Percentiles rank a stretch among this genome's conserved stretches.
These are phyloP conservation scores for Trichogramma dendrolimi DNA, from an alignment of 2,888 invertebrate genomes.

Conservation along the genomic window DNA sequence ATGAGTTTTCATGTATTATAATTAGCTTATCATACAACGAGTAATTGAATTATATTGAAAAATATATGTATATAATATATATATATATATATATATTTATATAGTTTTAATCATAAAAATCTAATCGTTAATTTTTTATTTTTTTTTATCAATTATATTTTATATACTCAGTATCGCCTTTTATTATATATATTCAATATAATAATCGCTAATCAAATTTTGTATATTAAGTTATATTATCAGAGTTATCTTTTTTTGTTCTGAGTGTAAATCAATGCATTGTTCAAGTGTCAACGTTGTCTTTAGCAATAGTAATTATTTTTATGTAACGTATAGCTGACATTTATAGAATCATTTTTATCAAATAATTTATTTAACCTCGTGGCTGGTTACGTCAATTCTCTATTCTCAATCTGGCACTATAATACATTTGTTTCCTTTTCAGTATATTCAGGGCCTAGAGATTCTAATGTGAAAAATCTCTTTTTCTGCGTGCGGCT, in stretches of 20 bases:
- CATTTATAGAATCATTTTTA: too few relatives aligned
- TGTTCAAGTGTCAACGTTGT: not conserved
- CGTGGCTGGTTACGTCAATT: too few relatives aligned
- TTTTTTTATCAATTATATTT: constrained; percentile 8
- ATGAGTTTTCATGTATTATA: constrained; percentile 21
- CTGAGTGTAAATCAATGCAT: constrained; percentile 19
- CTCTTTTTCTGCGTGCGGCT: too few relatives aligned
- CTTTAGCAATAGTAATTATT: too few relatives aligned
- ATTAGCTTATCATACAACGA: constrained; percentile 49
- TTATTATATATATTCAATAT: constrained; percentile 21
- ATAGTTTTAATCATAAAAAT: constrained; percentile 37
- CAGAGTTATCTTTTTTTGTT: constrained; percentile 31
- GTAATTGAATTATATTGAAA: constrained; percentile 52
- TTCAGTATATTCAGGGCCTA: too few relatives aligned
- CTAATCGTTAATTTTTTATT: constrained; percentile 44
- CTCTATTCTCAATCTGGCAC: too few relatives aligned
- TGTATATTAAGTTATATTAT: constrained; percentile 26
- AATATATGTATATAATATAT: constrained; percentile 49
- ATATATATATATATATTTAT: constrained; percentile 36
- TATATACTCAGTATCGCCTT: constrained; percentile 33
- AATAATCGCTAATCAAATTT: constrained; percentile 32
- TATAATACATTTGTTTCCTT: too few relatives aligned
- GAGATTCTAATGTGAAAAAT: too few relatives aligned
- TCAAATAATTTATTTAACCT: too few relatives aligned
- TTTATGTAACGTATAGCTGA: too few relatives aligned